Base-by-base conservation (phyloP, 92 coral and sea anemone species). In the Parazoanthus darwini region DNA sequence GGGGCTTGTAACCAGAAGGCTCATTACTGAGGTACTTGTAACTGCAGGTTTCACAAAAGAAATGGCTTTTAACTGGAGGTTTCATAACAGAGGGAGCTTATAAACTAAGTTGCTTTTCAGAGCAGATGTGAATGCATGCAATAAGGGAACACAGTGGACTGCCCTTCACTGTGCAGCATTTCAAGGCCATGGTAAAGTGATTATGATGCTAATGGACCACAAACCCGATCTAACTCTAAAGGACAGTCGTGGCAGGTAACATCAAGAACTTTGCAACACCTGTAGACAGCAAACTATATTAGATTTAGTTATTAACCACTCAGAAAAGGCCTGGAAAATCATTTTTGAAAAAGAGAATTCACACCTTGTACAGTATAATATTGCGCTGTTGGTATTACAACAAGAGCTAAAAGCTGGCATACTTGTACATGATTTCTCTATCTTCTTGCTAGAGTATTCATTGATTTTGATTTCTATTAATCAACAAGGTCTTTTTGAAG, bases 111-210 rank as follows among this genome's bases (percentile, higher is more conserved):
- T 63, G 26, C 15, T 8, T 63, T 22, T 63, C 46, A 81, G 82
- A 79, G 98, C 96, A 68, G 92, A 93, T 75, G 90, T 93, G 42
- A 90, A 95, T 92, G 96, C 93, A 8, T 89, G 85, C 23, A 94
- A 95, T 74, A 87, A 91, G 78, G 98, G 98, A 16, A 95, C 98
- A 46, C 51, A 86, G 75, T 95, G 98, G 98, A 95, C 92, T 37
- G 91, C 94, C 13, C 94, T 95, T 46, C 98, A 95, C 90, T 95
- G 98, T 87, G 98, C 96, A 43, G 92, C 98, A 59, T 95, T 95
- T 58, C 98, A 95, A 88, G 98, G 98, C 44, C 98, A 95, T 89
- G 98, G 98, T 48, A 95, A 92, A 79, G 98, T 95, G 85, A 91
- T 95, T 54, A 93, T 95, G 98, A 59, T 74, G 37, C 43, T 95